phyloP scores from a whole-genome alignment of 2,113 vertebrate species.

The Rynchops niger region DNA sequence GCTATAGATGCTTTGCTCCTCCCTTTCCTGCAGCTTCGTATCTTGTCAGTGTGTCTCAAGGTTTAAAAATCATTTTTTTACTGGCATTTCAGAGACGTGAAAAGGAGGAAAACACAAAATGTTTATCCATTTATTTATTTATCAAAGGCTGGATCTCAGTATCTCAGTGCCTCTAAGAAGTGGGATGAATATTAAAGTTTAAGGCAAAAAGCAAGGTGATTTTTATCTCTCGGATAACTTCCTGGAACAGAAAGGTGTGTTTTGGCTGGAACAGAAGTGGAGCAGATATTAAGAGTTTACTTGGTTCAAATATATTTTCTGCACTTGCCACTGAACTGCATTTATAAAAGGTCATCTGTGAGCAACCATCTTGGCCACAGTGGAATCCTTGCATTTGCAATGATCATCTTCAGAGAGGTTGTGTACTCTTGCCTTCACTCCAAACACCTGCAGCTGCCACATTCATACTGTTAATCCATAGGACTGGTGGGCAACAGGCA shows the following conservation, averaged over 20 bases:
- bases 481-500: neutral
- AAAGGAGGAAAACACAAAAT: neutral
- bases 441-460: neutral
- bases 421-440: neutral
- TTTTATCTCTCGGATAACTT: neutral
- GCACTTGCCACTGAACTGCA: neutral
- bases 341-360: neutral
- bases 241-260: neutral
- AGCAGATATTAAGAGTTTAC: neutral
- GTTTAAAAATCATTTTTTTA: neutral
- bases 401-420: neutral
- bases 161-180: neutral
- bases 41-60: neutral
- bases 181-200: neutral
- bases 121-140: neutral
- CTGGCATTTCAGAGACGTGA: neutral
- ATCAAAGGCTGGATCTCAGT: neutral
- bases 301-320: neutral
- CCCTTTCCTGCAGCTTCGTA: neutral
- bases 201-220: neutral
- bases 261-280: neutral
- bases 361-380: neutral
- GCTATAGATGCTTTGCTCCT: neutral
- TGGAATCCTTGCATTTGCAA: neutral
- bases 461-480: neutral